Percentiles rank a stretch among this genome's conserved stretches.
phyloP scores from a whole-genome alignment of 2,888 invertebrate species.

The Nomada hirtipes region DNA sequence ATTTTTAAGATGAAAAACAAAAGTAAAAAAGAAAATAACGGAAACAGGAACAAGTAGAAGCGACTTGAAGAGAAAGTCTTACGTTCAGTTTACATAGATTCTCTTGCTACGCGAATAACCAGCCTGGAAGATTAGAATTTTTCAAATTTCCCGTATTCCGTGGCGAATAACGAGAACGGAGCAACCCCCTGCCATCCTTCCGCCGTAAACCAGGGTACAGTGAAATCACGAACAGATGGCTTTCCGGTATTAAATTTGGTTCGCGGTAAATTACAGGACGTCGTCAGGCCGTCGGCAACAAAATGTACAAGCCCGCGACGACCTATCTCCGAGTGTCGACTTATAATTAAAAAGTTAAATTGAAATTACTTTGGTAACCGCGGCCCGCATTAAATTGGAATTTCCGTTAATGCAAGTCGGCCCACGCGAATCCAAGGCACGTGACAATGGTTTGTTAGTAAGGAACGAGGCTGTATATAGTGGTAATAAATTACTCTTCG shows the following conservation, averaged over 20 bases:
- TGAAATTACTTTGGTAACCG: constrained; percentile 66
- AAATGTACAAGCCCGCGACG: constrained; percentile 60
- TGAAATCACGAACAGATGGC: constrained; percentile 65
- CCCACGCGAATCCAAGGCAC: constrained; percentile 29
- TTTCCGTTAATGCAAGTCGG: constrained; percentile 54
- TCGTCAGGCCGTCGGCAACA: constrained; percentile 45
- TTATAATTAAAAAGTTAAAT: constrained; percentile 74
- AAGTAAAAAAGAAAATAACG: no score
- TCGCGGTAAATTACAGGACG: constrained; percentile 67
- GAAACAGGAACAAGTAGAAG: not conserved
- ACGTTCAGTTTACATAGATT: not conserved
- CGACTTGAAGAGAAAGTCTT: not conserved
- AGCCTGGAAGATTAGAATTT: constrained; percentile 45
- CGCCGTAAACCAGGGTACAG: constrained; percentile 20
- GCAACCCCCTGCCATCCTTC: constrained; percentile 2
- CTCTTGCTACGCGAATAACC: not conserved
- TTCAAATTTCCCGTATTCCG: constrained; percentile 40
- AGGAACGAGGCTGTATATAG: not conserved
- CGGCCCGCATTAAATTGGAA: constrained; percentile 61
- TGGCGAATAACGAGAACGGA: constrained; percentile 31
- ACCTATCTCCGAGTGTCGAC: constrained; percentile 62
- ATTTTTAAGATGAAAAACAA: no score
- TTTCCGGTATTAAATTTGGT: constrained; percentile 68
- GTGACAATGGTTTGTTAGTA: not conserved
- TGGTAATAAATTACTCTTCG: no score